A percentile compares a stretch with the other conserved stretches of the same genome.
phyloP scores from a whole-genome alignment of 2,113 vertebrate species.

The Notechis scutatus region DNA sequence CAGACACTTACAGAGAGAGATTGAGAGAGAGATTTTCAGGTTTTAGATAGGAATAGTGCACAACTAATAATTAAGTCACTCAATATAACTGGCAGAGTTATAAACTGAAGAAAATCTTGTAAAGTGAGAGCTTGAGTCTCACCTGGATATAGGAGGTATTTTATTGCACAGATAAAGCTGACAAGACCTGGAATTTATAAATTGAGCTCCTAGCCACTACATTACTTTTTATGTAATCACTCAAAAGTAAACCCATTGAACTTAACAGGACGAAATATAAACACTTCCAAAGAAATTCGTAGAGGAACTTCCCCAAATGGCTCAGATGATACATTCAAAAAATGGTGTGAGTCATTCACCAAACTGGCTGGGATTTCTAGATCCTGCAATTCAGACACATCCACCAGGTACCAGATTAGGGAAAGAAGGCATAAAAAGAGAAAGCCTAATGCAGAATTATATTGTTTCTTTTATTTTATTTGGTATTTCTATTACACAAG shows the following conservation, averaged over 20 bases:
- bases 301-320: background rate
- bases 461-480: background rate
- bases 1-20: too few relatives aligned
- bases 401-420: background rate
- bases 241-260: background rate
- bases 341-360: background rate
- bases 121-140: background rate
- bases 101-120: background rate
- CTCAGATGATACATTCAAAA: background rate
- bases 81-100: background rate
- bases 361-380: background rate
- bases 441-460: background rate
- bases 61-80: background rate
- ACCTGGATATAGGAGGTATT: background rate
- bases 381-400: background rate
- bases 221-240: background rate
- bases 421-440: background rate
- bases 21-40: background rate
- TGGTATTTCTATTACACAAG: background rate
- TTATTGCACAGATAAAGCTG: background rate
- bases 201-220: background rate
- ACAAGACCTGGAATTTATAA: background rate
- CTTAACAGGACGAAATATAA: background rate
- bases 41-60: background rate
- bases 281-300: background rate